These are phyloP conservation scores for Festucalex cinctus DNA, from an alignment of 2,113 vertebrate genomes.

Conservation along the genomic window DNA sequence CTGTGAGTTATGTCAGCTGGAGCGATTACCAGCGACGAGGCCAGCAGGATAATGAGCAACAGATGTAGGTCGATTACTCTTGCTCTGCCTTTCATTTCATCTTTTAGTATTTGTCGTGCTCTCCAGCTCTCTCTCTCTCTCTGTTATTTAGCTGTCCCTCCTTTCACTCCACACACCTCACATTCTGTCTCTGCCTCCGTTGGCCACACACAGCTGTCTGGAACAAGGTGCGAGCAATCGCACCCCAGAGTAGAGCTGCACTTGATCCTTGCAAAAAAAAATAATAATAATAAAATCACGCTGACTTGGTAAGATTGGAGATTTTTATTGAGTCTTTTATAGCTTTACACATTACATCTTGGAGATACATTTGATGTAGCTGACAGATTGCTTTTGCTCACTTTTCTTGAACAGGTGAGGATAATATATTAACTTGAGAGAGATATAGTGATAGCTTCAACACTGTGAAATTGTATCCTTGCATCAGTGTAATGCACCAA, in stretches of 20 bases:
- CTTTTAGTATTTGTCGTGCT: slow-evolving; percentile 19
- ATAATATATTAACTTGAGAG: neutral
- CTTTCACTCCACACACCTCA: slow-evolving; percentile 5
- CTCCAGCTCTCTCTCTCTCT: slow-evolving; percentile 10
- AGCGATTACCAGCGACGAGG: slow-evolving; percentile 83
- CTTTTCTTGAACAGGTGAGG: neutral
- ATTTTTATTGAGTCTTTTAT: slow-evolving; percentile 16
- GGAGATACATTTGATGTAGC: slow-evolving; percentile 53
- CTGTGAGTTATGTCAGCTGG: slow-evolving; percentile 88
- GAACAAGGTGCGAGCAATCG: slow-evolving; percentile 78
- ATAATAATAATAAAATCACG: slow-evolving; percentile 55
- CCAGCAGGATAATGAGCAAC: slow-evolving; percentile 84
- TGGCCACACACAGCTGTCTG: slow-evolving; percentile 84
- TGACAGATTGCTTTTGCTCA: slow-evolving; percentile 4
- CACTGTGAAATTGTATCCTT: neutral
- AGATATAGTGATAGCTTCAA: neutral
- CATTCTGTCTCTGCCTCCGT: slow-evolving; percentile 56
- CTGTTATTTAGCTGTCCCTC: neutral
- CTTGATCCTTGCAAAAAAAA: slow-evolving; percentile 72
- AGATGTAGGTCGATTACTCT: slow-evolving; percentile 81
- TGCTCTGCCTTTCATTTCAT: slow-evolving; percentile 40
- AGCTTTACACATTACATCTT: slow-evolving; percentile 43
- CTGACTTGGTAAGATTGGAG: slow-evolving; percentile 30
- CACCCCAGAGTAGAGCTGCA: slow-evolving; percentile 80
- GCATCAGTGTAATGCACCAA: neutral